Evolutionary conservation across 2,113 vertebrate species (phyloP).

Genomic region (Perca flavescens): DNA sequence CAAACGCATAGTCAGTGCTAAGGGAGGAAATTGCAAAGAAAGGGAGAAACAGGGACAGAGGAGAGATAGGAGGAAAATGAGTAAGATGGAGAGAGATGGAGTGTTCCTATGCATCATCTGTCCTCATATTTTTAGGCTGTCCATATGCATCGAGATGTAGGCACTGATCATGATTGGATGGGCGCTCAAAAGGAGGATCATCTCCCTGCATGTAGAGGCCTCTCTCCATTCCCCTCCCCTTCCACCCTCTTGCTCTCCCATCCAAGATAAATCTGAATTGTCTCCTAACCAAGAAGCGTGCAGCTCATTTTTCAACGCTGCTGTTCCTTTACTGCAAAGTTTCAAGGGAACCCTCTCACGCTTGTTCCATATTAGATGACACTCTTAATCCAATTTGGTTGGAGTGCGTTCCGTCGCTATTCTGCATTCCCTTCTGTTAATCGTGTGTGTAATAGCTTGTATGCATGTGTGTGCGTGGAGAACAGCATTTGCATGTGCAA

Average conservation of each 20-base stretch:
- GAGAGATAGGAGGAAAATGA: conserved; percentile 20
- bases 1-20: conserved; percentile 35
- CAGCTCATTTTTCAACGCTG: conserved; percentile 66
- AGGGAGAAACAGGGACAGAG: conserved; percentile 26
- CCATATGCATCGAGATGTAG: conserved; percentile 48
- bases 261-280: conserved; percentile 70
- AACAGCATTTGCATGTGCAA: conserved; percentile 47
- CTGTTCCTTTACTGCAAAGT: conserved; percentile 47
- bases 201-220: conserved; percentile 43
- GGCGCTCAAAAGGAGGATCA: conserved; percentile 58
- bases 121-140: conserved; percentile 51
- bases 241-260: conserved; percentile 28
- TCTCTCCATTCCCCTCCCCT: conserved; percentile 13
- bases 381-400: conserved; percentile 70
- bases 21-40: conserved; percentile 44
- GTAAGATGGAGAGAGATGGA: conserved; percentile 25
- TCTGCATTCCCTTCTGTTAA: conserved; percentile 51
- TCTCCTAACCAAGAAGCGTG: conserved; percentile 55
- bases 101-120: conserved; percentile 39
- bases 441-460: conserved; percentile 35
- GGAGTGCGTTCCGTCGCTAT: conserved; percentile 26
- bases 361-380: conserved; percentile 66
- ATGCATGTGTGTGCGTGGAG: conserved; percentile 7
- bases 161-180: conserved; percentile 59
- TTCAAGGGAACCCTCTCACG: conserved; percentile 57